These are phyloP conservation scores for Cephalophus harveyi DNA, from an alignment of 2,113 vertebrate genomes.

Conservation along the genomic window DNA sequence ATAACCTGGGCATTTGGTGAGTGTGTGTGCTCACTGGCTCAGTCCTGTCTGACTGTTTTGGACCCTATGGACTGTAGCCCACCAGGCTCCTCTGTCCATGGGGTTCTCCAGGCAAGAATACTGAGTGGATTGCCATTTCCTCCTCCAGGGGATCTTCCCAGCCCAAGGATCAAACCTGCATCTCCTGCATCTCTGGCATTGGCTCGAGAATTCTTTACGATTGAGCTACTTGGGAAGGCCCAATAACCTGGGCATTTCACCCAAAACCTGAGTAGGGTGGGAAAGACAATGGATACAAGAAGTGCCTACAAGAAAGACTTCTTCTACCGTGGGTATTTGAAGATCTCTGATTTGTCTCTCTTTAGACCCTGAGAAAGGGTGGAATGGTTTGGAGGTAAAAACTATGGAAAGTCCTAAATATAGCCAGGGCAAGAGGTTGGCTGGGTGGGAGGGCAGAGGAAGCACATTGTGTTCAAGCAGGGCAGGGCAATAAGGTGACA, in stretches of 20 bases:
- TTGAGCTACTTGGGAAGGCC: not conserved
- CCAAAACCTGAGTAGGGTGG: not conserved
- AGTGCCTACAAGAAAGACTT: not conserved
- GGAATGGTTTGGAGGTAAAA: not conserved
- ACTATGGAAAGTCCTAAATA: conserved; percentile 58
- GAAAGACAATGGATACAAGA: not conserved
- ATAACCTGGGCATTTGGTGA: not conserved
- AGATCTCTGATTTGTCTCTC: not conserved
- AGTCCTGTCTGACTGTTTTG: not conserved
- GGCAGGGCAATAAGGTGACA: conserved; percentile 53
- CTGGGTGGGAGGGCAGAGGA: not conserved
- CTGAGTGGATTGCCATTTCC: not conserved
- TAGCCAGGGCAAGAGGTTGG: conserved; percentile 21
- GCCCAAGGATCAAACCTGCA: not conserved
- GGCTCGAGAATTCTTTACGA: not conserved
- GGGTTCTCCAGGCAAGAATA: not conserved
- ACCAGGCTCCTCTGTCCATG: not conserved
- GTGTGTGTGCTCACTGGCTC: not conserved
- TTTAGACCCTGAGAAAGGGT: not conserved
- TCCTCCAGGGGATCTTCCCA: not conserved
- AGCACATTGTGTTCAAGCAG: conserved; percentile 51
- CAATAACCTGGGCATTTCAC: not conserved
- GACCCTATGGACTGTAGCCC: not conserved
- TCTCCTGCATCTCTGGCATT: not conserved
- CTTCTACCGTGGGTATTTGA: not conserved